A percentile compares a stretch with the other conserved stretches of the same genome.
These are phyloP conservation scores for Petrolisthes cinctipes DNA, from an alignment of 2,888 invertebrate genomes.

Conservation along the genomic window DNA sequence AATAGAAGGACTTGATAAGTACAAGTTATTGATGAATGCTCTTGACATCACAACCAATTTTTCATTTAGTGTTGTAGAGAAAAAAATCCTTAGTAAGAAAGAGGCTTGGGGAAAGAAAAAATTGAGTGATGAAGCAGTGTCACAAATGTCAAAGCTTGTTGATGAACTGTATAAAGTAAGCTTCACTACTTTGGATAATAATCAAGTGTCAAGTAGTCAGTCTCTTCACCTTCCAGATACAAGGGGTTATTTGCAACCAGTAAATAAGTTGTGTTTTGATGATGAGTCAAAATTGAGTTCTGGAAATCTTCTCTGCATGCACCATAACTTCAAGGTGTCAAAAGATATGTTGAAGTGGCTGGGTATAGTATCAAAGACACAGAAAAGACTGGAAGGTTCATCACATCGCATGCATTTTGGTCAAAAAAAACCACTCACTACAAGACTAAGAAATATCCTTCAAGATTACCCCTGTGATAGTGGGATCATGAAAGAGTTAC, in stretches of 20 bases:
- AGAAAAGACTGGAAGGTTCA: slow-evolving; percentile 27
- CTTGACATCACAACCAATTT: slow-evolving; percentile 8
- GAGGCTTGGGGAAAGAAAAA: background rate
- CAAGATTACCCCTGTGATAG: slow-evolving; percentile 40
- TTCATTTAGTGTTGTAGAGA: background rate
- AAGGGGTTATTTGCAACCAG: background rate
- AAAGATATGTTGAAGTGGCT: slow-evolving; percentile 20
- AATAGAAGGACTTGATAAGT: slow-evolving; percentile 24
- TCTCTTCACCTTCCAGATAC: slow-evolving; percentile 34
- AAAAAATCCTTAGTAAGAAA: slow-evolving; percentile 19
- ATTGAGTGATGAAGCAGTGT: slow-evolving; percentile 20
- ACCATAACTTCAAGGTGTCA: slow-evolving; percentile 12
- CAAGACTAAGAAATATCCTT: slow-evolving; percentile 33
- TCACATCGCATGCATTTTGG: slow-evolving; percentile 37
- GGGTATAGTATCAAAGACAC: slow-evolving; percentile 37
- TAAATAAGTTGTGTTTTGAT: slow-evolving; percentile 26
- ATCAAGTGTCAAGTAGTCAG: background rate
- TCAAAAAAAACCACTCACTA: slow-evolving; percentile 42
- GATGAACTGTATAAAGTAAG: slow-evolving; percentile 16
- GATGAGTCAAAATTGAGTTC: slow-evolving; percentile 26
- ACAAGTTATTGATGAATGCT: slow-evolving; percentile 15
- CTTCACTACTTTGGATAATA: background rate
- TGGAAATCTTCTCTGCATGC: slow-evolving; percentile 21
- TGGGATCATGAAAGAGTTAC: slow-evolving; percentile 46
- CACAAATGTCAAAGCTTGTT: slow-evolving; percentile 35